Conservation (phyloP, 1,140 invertebrate species). For the Laupala kohalensis region DNA sequence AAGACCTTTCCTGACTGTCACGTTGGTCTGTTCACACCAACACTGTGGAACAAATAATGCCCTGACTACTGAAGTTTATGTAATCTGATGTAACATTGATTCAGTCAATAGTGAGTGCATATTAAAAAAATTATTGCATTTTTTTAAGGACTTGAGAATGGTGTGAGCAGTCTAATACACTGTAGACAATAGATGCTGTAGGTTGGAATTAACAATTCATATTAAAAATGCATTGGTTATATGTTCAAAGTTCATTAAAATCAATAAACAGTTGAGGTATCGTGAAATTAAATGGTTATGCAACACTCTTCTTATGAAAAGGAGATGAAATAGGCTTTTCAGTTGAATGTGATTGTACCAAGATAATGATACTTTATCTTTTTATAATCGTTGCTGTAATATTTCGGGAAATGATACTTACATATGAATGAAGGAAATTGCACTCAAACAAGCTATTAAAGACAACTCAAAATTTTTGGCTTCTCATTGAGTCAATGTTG, state of each 20-base stretch:
- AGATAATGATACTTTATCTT: too few species aligned
- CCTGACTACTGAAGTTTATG: not conserved
- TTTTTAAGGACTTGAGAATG: not conserved
- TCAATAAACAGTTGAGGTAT: not conserved
- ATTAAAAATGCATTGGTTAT: not conserved
- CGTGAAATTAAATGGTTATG: too few species aligned
- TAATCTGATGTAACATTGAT: not conserved
- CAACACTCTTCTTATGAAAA: too few species aligned
- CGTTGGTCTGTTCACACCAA: constrained; percentile 6
- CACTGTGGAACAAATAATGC: constrained; percentile 3
- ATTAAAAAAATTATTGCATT: not conserved
- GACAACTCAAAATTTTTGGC: too few species aligned
- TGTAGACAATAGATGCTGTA: not conserved
- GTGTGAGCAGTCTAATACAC: constrained; percentile 5
- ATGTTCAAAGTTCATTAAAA: not conserved
- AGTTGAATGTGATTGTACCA: too few species aligned
- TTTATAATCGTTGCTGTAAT: too few species aligned
- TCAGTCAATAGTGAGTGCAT: not conserved
- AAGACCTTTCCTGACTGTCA: not conserved
- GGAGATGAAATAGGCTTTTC: too few species aligned
- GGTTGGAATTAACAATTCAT: not conserved
- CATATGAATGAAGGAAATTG: too few species aligned
- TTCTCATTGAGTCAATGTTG: too few species aligned
- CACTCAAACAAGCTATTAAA: too few species aligned
- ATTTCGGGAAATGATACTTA: too few species aligned